A percentile compares a stretch with the other conserved stretches of the same genome.
Evolutionary conservation across 2,113 vertebrate genomes (phyloP).

Genomic region (Lamprotornis superbus): DNA sequence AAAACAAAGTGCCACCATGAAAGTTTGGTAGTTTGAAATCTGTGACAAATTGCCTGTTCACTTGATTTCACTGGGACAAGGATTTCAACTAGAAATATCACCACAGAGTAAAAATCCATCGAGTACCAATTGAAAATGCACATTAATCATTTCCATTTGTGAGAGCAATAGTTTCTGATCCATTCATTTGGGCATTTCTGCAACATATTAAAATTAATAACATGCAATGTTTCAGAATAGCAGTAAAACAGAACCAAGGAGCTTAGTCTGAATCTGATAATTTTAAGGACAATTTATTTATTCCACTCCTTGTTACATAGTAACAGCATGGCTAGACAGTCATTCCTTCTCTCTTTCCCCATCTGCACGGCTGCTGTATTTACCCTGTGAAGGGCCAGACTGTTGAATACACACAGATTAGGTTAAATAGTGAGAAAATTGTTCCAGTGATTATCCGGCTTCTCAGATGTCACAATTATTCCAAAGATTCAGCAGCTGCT

Average conservation of each 20-base stretch:
- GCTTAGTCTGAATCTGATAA: neutral
- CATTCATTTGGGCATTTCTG: neutral
- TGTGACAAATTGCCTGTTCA: neutral
- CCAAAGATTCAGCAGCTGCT: neutral
- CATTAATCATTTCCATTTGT: neutral
- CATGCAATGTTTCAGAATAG: neutral
- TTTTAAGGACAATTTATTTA: neutral
- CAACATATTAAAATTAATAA: neutral
- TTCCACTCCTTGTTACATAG: neutral
- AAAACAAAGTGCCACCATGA: neutral
- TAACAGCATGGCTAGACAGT: neutral
- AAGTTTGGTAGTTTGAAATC: neutral
- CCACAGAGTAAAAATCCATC: neutral
- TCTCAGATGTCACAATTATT: conserved; percentile 1
- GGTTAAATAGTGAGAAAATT: neutral
- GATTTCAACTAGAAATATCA: neutral
- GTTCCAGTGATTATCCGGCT: neutral
- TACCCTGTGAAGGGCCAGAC: neutral
- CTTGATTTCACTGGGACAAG: neutral
- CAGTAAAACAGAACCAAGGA: neutral
- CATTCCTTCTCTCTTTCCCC: neutral
- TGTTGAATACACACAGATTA: conserved; percentile 18
- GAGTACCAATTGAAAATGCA: neutral
- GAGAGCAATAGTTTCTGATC: neutral
- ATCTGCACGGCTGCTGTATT: neutral